Evolutionary conservation across 2,888 invertebrate species (phyloP), one percentile per base, ranked within the genome.

Genomic region (Aphidoletes aphidimyza): DNA sequence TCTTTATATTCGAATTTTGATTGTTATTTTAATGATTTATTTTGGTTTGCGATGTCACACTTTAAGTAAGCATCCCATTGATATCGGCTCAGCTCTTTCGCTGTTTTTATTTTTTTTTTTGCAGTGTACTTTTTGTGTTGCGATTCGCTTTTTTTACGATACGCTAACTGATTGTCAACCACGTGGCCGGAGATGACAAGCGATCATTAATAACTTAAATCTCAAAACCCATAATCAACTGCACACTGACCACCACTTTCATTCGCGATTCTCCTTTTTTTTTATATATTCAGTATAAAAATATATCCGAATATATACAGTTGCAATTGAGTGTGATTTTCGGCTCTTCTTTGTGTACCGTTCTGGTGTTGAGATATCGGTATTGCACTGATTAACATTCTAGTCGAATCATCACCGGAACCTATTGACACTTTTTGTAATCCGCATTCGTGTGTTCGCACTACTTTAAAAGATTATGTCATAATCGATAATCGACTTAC

Each of bases 11-110:
- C 36, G 37, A n/a, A 5, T 81, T 81, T 37, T 81, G 3, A 81
- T 81, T 81, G 81, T 81, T 81, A 81, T 81, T 81, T 81, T 81
- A 81, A 81, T 81, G 81, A 81, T 81, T 81, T 81, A 22, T 81
- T 78, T 81, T 37, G 9, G 26, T 26, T 5, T 81, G 39, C 26
- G n/a, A 37, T 81, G 81, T 81, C 81, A 22, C 81, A 81, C 37
- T 81, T 37, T 11, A 37, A 34, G 36, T 19, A 17, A 69, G 34
- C 42, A 14, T 14, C 30, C 34, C 69, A 69, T 69, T 69, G 69
- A 81, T n/a, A n/a, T n/a, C n/a, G n/a, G n/a, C n/a, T n/a, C n/a
- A n/a, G n/a, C n/a, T n/a, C n/a, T n/a, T 81, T 37, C 0, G 37
- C 37, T 81, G n/a, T 54, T 54, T 47, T 47, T 47, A 11, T 11